phyloP scores from a whole-genome alignment of 2,113 vertebrate genomes.

The Spea multiplicata region DNA sequence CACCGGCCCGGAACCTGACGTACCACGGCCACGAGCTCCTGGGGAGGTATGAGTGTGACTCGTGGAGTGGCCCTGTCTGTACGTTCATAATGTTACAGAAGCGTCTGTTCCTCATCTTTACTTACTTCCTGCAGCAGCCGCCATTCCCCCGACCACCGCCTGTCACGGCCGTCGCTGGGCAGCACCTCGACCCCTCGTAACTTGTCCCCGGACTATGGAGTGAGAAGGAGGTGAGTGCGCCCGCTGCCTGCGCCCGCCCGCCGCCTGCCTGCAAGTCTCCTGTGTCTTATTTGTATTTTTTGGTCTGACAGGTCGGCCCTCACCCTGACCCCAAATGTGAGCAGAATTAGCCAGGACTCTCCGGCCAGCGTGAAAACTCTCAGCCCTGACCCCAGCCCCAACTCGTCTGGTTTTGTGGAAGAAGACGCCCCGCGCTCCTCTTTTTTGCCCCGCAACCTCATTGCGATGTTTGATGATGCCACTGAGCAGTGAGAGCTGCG shows the following conservation, averaged over 20 bases:
- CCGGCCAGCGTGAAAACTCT: neutral
- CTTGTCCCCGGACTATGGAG: slow-evolving; percentile 37
- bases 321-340: slow-evolving; percentile 52
- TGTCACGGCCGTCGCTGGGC: slow-evolving; percentile 57
- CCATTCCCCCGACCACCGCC: slow-evolving; percentile 52
- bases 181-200: slow-evolving; percentile 77
- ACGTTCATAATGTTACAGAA: too few relatives aligned
- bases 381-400: neutral
- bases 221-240: slow-evolving; percentile 11
- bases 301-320: neutral
- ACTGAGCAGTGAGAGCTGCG: slow-evolving; percentile 23
- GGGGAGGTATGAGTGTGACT: slow-evolving; percentile 1
- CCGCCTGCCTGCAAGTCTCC: neutral
- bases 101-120: too few relatives aligned
- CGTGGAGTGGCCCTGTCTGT: too few relatives aligned
- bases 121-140: slow-evolving; percentile 17
- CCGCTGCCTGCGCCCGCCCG: neutral
- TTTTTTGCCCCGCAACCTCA: slow-evolving; percentile 83
- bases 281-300: neutral
- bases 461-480: slow-evolving; percentile 79
- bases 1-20: slow-evolving; percentile 18
- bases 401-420: slow-evolving; percentile 23
- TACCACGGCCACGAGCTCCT: slow-evolving; percentile 25
- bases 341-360: slow-evolving; percentile 53
- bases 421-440: slow-evolving; percentile 51